Evolutionary conservation across 2,113 vertebrate genomes (phyloP).

Genomic region (Polypterus senegalus): DNA sequence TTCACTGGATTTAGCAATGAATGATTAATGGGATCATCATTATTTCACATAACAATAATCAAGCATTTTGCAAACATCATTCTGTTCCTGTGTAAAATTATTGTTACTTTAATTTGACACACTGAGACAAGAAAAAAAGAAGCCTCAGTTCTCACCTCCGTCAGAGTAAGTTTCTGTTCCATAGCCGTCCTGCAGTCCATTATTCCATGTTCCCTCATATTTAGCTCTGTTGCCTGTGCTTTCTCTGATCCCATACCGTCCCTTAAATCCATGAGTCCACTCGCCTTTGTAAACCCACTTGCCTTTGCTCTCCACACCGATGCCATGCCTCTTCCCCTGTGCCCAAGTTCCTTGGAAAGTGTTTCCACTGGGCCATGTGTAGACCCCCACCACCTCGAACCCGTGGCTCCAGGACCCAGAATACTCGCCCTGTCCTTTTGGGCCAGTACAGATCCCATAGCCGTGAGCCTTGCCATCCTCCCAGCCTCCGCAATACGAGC

Average conservation of each 20-base stretch:
- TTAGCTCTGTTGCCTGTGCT: conserved; percentile 87
- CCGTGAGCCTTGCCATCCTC: conserved; percentile 98
- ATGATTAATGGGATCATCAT: too few relatives aligned
- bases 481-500: conserved; percentile 99
- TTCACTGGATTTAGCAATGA: too few relatives aligned
- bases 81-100: too few relatives aligned
- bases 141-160: conserved; percentile 67
- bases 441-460: conserved; percentile 96
- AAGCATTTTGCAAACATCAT: too few relatives aligned
- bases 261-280: conserved; percentile 98
- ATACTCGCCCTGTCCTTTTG: conserved; percentile 97
- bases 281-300: conserved; percentile 98
- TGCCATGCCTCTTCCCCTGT: conserved; percentile 93
- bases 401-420: conserved; percentile 94
- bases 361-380: conserved; percentile 98
- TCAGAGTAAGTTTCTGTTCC: conserved; percentile 97
- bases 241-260: conserved; percentile 89
- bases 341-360: conserved; percentile 97
- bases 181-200: conserved; percentile 94
- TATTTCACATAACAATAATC: too few relatives aligned
- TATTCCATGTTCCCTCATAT: conserved; percentile 97
- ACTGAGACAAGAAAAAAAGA: neutral
- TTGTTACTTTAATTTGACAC: neutral
- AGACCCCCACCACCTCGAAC: conserved; percentile 95
- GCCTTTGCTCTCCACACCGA: conserved; percentile 93